phyloP scores from a whole-genome alignment of 2,888 invertebrate genomes.

The Ctenicera cuprea region DNA sequence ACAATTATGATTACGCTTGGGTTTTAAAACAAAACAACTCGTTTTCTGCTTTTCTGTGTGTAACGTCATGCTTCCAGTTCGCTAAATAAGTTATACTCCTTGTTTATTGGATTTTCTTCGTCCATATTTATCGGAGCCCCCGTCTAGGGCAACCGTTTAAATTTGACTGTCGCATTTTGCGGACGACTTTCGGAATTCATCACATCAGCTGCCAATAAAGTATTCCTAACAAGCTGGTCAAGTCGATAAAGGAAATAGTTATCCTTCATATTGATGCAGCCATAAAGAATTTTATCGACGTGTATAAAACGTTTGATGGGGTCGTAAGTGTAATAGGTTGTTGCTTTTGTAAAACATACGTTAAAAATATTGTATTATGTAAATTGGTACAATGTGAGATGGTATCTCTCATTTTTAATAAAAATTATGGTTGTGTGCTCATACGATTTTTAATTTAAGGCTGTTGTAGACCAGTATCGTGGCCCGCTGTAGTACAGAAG shows the following conservation, averaged over 20 bases:
- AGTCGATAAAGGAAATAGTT: conserved; percentile 59
- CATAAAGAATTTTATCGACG: conserved; percentile 55
- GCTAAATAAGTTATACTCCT: conserved; percentile 57
- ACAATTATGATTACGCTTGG: conserved; percentile 19
- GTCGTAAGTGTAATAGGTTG: conserved; percentile 17
- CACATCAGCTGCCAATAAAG: conserved; percentile 60
- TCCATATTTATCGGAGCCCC: conserved; percentile 44
- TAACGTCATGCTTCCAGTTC: not conserved
- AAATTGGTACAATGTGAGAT: conserved; percentile 31
- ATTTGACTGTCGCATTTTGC: conserved; percentile 44
- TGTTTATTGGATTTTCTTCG: conserved; percentile 54
- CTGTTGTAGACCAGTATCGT: not conserved
- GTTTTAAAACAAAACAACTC: conserved; percentile 16
- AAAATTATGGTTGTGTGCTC: conserved; percentile 16
- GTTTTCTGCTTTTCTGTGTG: conserved; percentile 33
- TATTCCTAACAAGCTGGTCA: conserved; percentile 62
- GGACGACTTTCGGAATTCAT: conserved; percentile 57
- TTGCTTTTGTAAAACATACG: conserved; percentile 3
- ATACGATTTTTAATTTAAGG: too few species aligned
- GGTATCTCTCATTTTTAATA: conserved; percentile 31
- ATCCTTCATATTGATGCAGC: conserved; percentile 59
- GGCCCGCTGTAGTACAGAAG: not conserved
- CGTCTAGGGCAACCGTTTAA: conserved; percentile 47
- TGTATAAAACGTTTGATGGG: conserved; percentile 23
- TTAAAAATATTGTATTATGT: conserved; percentile 28